Evolutionary conservation across 2,888 invertebrate species (phyloP), one percentile per base, ranked within the genome.

Genomic region (Napeogenes sylphis): DNA sequence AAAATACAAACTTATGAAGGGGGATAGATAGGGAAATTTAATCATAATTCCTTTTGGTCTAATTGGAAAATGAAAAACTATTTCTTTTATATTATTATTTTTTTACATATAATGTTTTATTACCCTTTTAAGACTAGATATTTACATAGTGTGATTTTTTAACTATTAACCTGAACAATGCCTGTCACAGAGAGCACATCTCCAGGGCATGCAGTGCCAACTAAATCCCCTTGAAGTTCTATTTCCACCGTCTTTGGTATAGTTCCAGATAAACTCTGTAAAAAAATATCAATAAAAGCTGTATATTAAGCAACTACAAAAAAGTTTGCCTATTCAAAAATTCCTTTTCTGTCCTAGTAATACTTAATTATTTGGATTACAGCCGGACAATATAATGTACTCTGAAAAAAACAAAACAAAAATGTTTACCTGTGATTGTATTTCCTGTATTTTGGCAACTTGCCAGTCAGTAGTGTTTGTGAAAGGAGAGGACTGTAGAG

Each of bases 181-280:
- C 98, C 99, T 62, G 95, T 95, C 10, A 98, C 91, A 13, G 95
- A 95, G 0, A 98, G 92, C 71, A 96, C 94, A 87, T 98, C 97
- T 2, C 98, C 98, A 12, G 98, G 96, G 69, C 94, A 93, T 69
- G 97, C 96, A 33, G 93, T 91, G 70, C 96, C 95, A 2, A 97
- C 96, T 55, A 98, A 88, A 84, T 97, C 97, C 65, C 94, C 93
- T 59, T 93, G 93, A 6, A 98, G 87, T 81, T 98, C 96, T 78
- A 98, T 95, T 78, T 98, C 97, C 38, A 98, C 91, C 70, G 94
- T 94, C 68, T 95, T 91, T 2, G 97, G 96, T 71, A 95, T 92
- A 55, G 94, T 91, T 33, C 95, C 95, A 65, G 93, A 93, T 70
- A 93, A 92, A 68, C 93, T 92, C 91, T 94, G 75, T 68, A 91